These are phyloP conservation scores for Drosophila bocqueti DNA, from an alignment of 1,140 invertebrate genomes.

Conservation along the genomic window DNA sequence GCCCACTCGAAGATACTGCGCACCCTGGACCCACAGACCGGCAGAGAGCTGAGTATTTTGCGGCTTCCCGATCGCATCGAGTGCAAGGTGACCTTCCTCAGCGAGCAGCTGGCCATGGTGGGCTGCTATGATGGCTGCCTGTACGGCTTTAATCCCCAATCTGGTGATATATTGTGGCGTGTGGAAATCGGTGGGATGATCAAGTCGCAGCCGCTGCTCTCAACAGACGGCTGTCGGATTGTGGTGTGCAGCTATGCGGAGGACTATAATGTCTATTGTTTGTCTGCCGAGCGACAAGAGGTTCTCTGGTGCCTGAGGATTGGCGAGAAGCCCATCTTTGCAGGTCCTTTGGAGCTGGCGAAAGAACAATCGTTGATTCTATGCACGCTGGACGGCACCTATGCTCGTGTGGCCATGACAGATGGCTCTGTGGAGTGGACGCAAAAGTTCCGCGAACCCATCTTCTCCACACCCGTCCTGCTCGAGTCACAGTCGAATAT, in stretches of 20 bases:
- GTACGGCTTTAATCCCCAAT: slow-evolving; percentile 85
- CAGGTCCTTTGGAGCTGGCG: slow-evolving; percentile 56
- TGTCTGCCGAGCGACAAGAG: slow-evolving; percentile 57
- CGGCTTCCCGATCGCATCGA: slow-evolving; percentile 86
- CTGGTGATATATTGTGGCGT: slow-evolving; percentile 85
- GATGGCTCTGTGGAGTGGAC: slow-evolving; percentile 66
- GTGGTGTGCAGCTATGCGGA: slow-evolving; percentile 77
- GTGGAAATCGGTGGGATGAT: slow-evolving; percentile 86
- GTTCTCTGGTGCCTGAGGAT: slow-evolving; percentile 67
- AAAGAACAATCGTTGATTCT: slow-evolving; percentile 55
- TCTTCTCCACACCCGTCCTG: slow-evolving; percentile 69
- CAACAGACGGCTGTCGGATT: slow-evolving; percentile 46
- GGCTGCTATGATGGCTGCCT: slow-evolving; percentile 87
- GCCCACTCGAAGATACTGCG: slow-evolving; percentile 74
- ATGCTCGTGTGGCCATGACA: slow-evolving; percentile 50
- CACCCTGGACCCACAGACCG: slow-evolving; percentile 51
- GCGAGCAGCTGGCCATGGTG: slow-evolving; percentile 66
- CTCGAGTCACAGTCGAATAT: slow-evolving; percentile 41
- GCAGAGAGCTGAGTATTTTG: slow-evolving; percentile 77
- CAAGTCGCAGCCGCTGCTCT: slow-evolving; percentile 85
- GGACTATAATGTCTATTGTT: slow-evolving; percentile 72
- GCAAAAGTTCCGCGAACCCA: slow-evolving; percentile 61
- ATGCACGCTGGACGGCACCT: slow-evolving; percentile 72
- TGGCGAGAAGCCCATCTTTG: slow-evolving; percentile 68
- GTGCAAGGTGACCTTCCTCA: slow-evolving; percentile 85